Base-by-base conservation (phyloP, 2,888 invertebrate genomes). In the Rhamnusium bicolor region DNA sequence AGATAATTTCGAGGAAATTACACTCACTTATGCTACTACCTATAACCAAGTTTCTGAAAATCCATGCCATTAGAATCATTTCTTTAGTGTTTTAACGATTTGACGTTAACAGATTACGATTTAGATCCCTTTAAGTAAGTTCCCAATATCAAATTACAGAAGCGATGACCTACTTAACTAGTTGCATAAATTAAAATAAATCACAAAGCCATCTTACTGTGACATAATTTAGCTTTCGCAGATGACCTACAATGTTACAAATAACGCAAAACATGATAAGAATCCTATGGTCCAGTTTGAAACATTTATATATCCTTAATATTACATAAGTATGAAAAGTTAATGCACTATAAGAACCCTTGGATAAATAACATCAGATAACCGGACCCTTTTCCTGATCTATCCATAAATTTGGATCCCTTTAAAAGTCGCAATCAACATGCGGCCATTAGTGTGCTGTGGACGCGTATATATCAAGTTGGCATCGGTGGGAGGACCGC, bases 401-500 rank as follows among this genome's bases (percentile, higher is more conserved):
- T 82, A 79, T 84, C 82, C 82, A 85, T 86, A 86, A 86, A 86
- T 86, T 82, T 75, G 72, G 81, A 80, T 84, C 85, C 86, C 85
- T 85, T 86, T 86, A 86, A 86, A 86, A 86, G 85, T 84, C 84
- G 86, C 86, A 86, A 86, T 86, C 86, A 86, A 86, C 86, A 86
- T 86, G 85, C 85, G 85, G 84, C 86, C 86, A 86, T 86, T 86
- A 86, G 85, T 83, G 86, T 83, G 84, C 83, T 80, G 82, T 81
- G 85, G 84, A 85, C 85, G 84, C 82, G 80, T 82, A 86, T 86
- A 86, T 85, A 86, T 86, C 86, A 86, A 82, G 82, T 80, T 80
- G 77, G 82, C 82, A 81, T 80, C 81, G 80, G 84, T 83, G 83
- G 84, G 85, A 80, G 86, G 85, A 85, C 80, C 81, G 78, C 82